Conservation (phyloP, 2,797 vertebrate genomes). For the Pampus argenteus region DNA sequence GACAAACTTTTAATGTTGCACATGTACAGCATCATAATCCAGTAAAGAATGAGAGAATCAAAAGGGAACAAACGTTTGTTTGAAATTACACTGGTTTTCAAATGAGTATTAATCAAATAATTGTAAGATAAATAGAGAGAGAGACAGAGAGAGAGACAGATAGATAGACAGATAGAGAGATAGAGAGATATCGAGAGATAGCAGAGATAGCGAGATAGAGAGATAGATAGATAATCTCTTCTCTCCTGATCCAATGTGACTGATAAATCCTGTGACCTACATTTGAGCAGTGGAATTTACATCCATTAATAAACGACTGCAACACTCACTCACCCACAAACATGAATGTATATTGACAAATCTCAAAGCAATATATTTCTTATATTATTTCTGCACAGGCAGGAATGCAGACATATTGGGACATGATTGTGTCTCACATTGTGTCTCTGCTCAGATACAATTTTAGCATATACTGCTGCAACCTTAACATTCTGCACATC, state of each 20-base stretch:
- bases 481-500: slow-evolving; percentile 31
- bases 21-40: background rate
- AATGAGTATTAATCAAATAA: background rate
- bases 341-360: background rate
- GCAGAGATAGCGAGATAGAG: too few species aligned
- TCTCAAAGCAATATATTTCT: slow-evolving; percentile 5
- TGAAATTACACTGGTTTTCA: background rate
- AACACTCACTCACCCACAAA: slow-evolving; percentile 23
- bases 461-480: slow-evolving; percentile 23
- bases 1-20: background rate
- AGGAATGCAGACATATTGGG: background rate
- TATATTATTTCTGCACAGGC: background rate
- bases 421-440: background rate
- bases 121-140: slow-evolving; percentile 16
- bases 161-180: slow-evolving; percentile 8
- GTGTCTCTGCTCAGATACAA: background rate
- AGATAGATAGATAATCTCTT: slow-evolving; percentile 17
- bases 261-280: slow-evolving; percentile 68
- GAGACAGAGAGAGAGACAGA: slow-evolving; percentile 3
- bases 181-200: slow-evolving; percentile 6
- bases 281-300: slow-evolving; percentile 53
- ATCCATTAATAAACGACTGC: slow-evolving; percentile 15
- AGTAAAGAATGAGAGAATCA: background rate
- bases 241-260: slow-evolving; percentile 32
- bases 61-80: background rate